Conservation (phyloP, 1,140 invertebrate genomes). For the Branchinecta lindahli region DNA sequence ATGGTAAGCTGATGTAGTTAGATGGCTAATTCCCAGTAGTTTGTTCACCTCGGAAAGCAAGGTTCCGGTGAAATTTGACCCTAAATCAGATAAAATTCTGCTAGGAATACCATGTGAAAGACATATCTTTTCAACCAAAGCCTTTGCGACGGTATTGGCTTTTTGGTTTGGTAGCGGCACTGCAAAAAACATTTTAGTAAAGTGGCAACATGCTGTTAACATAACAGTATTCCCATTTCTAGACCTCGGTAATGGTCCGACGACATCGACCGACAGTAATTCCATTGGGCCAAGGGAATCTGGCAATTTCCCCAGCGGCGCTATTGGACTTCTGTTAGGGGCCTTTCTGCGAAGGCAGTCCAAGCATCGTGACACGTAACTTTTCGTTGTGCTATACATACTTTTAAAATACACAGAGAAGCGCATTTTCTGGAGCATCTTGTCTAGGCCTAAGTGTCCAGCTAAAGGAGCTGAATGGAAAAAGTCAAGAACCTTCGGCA, state of each 20-base stretch:
- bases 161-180: not conserved
- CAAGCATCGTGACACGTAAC: not conserved
- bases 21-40: conserved; percentile 15
- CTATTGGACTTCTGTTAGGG: not conserved
- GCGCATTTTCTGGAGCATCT: not conserved
- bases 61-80: conserved; percentile 22
- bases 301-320: not conserved
- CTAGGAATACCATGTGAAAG: not conserved
- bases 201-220: not conserved
- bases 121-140: not conserved
- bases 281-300: not conserved
- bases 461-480: not conserved
- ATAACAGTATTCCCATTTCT: not conserved
- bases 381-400: not conserved
- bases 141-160: not conserved
- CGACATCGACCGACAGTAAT: not conserved
- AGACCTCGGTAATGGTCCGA: not conserved
- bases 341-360: not conserved
- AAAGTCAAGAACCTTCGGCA: not conserved
- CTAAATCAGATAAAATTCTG: conserved; percentile 19
- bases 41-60: conserved; percentile 15
- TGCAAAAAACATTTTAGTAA: not conserved
- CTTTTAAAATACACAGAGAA: not conserved
- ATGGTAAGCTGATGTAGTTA: conserved; percentile 16
- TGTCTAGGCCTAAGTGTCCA: not conserved